Base-by-base conservation (phyloP, 2,797 vertebrate genomes). In the Pyrocephalus nanus region DNA sequence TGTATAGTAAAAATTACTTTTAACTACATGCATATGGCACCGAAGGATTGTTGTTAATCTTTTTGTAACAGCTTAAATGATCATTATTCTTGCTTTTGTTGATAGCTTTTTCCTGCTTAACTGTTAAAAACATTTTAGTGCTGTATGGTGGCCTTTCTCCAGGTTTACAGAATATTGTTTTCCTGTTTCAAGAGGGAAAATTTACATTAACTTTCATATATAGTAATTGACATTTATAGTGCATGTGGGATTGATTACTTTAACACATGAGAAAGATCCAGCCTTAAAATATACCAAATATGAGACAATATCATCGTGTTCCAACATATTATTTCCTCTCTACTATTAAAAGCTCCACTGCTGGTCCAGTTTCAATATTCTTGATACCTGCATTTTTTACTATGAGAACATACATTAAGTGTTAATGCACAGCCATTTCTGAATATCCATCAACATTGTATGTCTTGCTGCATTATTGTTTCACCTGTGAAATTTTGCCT, bases 41-140 rank as follows among this genome's bases (percentile, higher is more conserved):
- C 55, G 51, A 91, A 86, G 25, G 70, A 51, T 76, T 78, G 30
- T 85, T 91, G 70, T 53, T 95, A 87, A 94, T 95, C 71, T 76
- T 86, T 86, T 88, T 78, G 48, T 85, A 95, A 85, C 81, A 81
- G 64, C 88, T 95, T 95, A 94, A 93, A 67, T 84, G 23, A 54
- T 72, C 89, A 83, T 96, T 91, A 88, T 80, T 91, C 73, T 90
- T 96, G 32, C 18, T 72, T 81, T 80, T 92, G 92, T 81, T 81
- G 79, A 97, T 91, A 95, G 90, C 54, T 60, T 94, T 95, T 97
- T 97, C 96, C 93, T 93, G 88, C 73, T 87, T 84, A 94, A 82
- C 76, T 62, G 90, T 70, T 95, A 64, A 87, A 88, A 93, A 90
- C 19, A 70, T 93, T 92, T 94, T 88, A 75, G 32, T 75, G 53